Evolutionary conservation across 2,113 vertebrate genomes (phyloP).

Genomic region (Jacana jacana): DNA sequence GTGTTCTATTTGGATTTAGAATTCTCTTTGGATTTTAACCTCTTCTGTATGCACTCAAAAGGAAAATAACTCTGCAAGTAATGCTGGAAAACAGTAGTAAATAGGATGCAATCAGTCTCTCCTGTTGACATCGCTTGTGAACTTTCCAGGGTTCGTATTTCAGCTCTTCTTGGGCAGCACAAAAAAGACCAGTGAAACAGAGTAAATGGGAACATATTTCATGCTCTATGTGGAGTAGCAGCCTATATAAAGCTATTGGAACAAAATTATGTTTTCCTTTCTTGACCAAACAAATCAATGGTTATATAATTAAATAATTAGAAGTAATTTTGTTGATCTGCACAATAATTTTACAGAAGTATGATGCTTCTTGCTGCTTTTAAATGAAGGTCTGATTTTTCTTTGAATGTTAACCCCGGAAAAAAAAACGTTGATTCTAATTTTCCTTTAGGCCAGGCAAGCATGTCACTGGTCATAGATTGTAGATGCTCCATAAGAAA

Average conservation of each 20-base stretch:
- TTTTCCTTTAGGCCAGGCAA: not conserved
- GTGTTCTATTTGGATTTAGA: not conserved
- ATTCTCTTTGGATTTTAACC: not conserved
- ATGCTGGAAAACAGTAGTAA: not conserved
- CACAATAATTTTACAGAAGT: not conserved
- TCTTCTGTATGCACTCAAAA: not conserved
- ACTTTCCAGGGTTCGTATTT: not conserved
- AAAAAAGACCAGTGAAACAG: not conserved
- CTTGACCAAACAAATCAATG: not conserved
- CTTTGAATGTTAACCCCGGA: not conserved
- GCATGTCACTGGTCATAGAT: not conserved
- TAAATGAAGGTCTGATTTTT: not conserved
- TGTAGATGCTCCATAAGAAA: not conserved
- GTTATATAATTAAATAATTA: not conserved
- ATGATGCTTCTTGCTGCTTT: not conserved
- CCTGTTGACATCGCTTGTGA: not conserved
- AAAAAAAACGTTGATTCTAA: not conserved
- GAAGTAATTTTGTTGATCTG: not conserved
- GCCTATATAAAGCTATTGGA: not conserved
- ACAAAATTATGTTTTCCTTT: not conserved
- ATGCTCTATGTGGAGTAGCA: not conserved
- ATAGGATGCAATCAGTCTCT: not conserved
- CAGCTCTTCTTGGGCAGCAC: not conserved
- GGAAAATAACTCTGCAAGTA: not conserved
- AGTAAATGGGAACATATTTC: not conserved